These are phyloP conservation scores for Drosophila basisetae DNA, from an alignment of 2,888 invertebrate genomes.

Conservation along the genomic window DNA sequence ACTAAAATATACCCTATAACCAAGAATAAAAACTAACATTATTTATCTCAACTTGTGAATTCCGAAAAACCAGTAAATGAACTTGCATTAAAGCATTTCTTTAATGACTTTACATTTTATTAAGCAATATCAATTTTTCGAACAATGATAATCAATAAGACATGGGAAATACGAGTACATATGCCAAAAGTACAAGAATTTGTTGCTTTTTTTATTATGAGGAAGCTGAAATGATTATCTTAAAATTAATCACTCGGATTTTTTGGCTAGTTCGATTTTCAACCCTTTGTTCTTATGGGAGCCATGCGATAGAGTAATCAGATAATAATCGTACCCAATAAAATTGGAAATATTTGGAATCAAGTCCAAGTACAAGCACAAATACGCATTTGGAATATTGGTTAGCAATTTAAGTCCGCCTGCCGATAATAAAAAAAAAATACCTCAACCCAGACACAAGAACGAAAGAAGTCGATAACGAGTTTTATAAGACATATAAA, in stretches of 20 bases:
- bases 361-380: background rate
- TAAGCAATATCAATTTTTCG: background rate
- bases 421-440: slow-evolving; percentile 13
- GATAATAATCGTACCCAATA: background rate
- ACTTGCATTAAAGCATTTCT: background rate
- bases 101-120: background rate
- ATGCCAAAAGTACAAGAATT: background rate
- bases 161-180: background rate
- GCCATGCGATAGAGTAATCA: background rate
- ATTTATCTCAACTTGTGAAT: background rate
- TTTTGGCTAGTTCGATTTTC: no score
- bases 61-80: background rate
- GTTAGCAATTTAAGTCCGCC: background rate
- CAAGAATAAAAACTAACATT: background rate
- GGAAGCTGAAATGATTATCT: background rate
- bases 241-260: background rate
- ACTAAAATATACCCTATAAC: background rate
- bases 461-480: slow-evolving; percentile 13
- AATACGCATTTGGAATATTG: background rate
- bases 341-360: background rate
- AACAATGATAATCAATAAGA: background rate
- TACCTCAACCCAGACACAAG: slow-evolving; percentile 3
- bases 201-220: background rate
- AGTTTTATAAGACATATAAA: slow-evolving; percentile 9
- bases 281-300: background rate